Evolutionary conservation across 2,888 invertebrate genomes (phyloP), one percentile per base, ranked within the genome.

Genomic region (Trissonchulus sp.): DNA sequence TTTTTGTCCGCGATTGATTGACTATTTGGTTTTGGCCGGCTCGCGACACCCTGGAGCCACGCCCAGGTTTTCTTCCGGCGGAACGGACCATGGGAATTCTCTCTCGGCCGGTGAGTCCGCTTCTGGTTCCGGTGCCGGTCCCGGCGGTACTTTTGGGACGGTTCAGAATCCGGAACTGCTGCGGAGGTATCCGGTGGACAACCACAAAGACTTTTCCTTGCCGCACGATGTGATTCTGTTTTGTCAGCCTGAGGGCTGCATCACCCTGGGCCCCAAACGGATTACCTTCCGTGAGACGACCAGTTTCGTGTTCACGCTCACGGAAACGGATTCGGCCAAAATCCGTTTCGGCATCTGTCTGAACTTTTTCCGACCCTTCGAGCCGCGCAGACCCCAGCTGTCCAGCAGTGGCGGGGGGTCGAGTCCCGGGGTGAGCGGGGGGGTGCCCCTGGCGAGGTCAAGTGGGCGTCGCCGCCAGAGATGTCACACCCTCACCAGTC

Each of bases 171-270:
- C 98, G 23, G 96, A 98, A 86, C 88, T 99, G 74, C 88, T 98
- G 75, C 90, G 97, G 31, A 65, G 88, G 23, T 88, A 88, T 79
- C 88, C 88, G 0, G 81, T 85, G 23, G 86, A 86, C 74, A 87
- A 88, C 79, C 88, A 88, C 80, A 83, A 85, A 74, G 99, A 99
- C 87, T 99, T 99, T 85, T 93, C 94, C 0, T 88, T 99, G 82
- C 97, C 99, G 0, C 88, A 94, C 83, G 99, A 99, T 86, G 97
- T 99, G 90, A 96, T 98, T 35, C 98, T 95, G 87, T 99, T 99
- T 88, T 99, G 99, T 84, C 99, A 99, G 86, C 99, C 99, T 0
- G 99, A 99, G 87, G 99, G 99, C 75, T 99, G 98, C 85, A 91
- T 88, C 74, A 88, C 82, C 30, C 28, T 31, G 79, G 73, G 68